phyloP scores from a whole-genome alignment of 2,113 vertebrate genomes.

The Pristiophorus japonicus region DNA sequence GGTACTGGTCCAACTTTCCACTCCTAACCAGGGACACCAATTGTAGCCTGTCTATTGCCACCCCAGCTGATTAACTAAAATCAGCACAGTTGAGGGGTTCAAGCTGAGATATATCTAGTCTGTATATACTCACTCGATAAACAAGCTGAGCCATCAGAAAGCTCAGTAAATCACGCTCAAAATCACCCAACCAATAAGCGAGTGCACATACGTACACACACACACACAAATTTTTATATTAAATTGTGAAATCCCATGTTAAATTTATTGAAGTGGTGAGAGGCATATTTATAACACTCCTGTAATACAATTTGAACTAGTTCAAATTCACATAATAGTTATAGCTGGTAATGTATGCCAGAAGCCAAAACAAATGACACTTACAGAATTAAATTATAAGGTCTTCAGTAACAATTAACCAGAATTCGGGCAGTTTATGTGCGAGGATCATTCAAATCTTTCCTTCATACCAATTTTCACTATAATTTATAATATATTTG shows the following conservation, averaged over 20 bases:
- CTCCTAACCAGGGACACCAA: not conserved
- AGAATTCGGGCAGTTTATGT: not conserved
- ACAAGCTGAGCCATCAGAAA: not conserved
- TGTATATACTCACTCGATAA: not conserved
- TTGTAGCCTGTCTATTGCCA: not conserved
- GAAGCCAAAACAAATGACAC: not conserved
- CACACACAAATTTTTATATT: not conserved
- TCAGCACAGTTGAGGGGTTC: not conserved
- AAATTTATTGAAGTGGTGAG: not conserved
- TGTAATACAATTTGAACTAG: not conserved
- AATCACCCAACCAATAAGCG: not conserved
- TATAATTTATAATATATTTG: not conserved
- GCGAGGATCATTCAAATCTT: not conserved
- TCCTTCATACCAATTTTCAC: not conserved
- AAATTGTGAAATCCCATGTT: not conserved
- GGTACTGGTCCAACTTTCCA: too few species aligned
- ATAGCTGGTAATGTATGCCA: not conserved
- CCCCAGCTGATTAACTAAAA: not conserved
- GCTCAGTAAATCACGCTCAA: not conserved
- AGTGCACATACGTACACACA: not conserved
- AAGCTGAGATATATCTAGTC: not conserved
- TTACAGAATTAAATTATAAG: not conserved
- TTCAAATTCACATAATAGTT: not conserved
- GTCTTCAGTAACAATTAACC: not conserved
- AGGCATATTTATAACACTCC: not conserved